Evolutionary conservation across 2,888 invertebrate genomes (phyloP), one percentile per base, ranked within the genome.

Genomic region (Noctuana brunneofusca): DNA sequence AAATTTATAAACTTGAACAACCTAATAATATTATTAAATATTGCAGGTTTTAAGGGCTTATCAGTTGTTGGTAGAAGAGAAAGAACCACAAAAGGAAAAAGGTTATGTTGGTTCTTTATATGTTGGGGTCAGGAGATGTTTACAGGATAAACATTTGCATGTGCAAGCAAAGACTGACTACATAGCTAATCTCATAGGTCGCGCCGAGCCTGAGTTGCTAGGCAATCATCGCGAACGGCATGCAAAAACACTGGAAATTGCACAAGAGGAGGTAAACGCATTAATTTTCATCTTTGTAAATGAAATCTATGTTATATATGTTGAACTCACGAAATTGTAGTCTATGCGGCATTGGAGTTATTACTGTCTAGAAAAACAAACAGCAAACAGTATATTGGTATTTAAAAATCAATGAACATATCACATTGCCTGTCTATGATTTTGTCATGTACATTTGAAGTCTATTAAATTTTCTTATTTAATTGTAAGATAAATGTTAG

Each of bases 221-320:
- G 98, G 97, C 30, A 95, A 96, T 79, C 94, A 96, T 71, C 93
- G 98, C 66, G 98, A 98, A 84, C 93, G 98, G 63, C 98, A 98
- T 83, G 98, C 98, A 6, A 98, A 98, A 89, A 98, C 98, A n/a
- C 88, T 98, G 73, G 98, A 98, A 92, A 97, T 98, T 69, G 98
- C 98, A 72, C 98, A 98, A 87, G 98, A 98, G 87, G 98, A 98
- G 91, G 91, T 86, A 65, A 35, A 43, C 11, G 22, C 3, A 20
- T 18, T 8, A 22, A n/a, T 38, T 38, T 49, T 12, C n/a, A n/a
- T n/a, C n/a, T n/a, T n/a, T n/a, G n/a, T n/a, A n/a, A n/a, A n/a
- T n/a, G n/a, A n/a, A n/a, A n/a, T n/a, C n/a, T n/a, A n/a, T n/a
- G n/a, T n/a, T n/a, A n/a, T n/a, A n/a, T n/a, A n/a, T n/a, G n/a